Base-by-base conservation (phyloP, 2,888 invertebrate genomes). In the Eupeodes luniger region DNA sequence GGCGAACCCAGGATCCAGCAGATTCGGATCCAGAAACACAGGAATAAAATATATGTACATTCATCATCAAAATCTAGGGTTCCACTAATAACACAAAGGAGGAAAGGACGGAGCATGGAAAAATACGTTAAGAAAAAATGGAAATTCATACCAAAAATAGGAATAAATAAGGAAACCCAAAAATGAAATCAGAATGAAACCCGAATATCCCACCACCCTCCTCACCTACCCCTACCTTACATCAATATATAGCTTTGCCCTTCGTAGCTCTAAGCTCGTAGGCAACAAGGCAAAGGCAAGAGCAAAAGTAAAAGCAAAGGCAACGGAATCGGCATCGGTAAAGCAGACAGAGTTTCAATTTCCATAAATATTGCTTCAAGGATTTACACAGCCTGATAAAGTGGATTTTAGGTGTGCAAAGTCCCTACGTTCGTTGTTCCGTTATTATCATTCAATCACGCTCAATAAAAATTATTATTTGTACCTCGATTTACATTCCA, bases 361-460 rank as follows among this genome's bases (percentile, higher is more conserved):
- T 78, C 77, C 85, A 85, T 85, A 81, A 78, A 62, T 78, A 85
- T 81, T 51, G 85, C 81, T 81, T 34, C 76, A 76, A 80, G 84
- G 79, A 70, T 27, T 67, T 62, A 67, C 57, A 67, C 49, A 66
- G 34, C 69, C 64, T 36, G 57, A 64, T 51, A 72, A 47, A 72
- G 49, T 67, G 53, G 70, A 51, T 55, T 49, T 69, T 47, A 67
- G 55, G 47, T 27, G 57, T 83, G 53, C 67, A 81, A 81, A 67
- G 72, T 51, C 36, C 55, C 11, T 47, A 51, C 62, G 70, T 9
- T 19, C 85, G 77, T 69, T 67, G 81, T 85, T 85, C 82, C 64
- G 81, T 85, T 85, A 85, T 85, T 85, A 85, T 85, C 82, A 78
- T 85, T 85, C 85, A 85, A 85, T 85, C 81, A 78, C 78, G 85